Conservation (phyloP, 2,888 invertebrate species). For the Coelinius sp. region DNA sequence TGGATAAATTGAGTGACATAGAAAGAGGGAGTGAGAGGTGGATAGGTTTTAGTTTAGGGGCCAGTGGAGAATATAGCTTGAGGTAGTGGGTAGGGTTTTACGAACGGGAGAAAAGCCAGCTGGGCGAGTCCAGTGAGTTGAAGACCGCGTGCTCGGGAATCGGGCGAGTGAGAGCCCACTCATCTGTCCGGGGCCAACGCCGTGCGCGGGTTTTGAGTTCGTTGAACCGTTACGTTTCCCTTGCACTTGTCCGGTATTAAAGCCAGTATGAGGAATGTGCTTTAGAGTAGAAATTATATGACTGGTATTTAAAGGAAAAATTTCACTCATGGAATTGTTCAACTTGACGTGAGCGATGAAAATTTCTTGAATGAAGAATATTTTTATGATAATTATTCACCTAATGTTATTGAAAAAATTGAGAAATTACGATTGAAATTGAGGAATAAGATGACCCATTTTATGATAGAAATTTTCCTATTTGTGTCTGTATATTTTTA, state of each 20-base stretch:
- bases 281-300: conserved; percentile 8
- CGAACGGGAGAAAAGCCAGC: conserved; percentile 30
- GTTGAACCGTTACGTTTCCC: conserved; percentile 24
- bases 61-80: conserved; percentile 5
- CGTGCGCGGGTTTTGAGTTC: conserved; percentile 13
- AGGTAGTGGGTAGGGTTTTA: not conserved
- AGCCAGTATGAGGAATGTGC: conserved; percentile 22
- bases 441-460: no score
- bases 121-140: conserved; percentile 30
- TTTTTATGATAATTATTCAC: no score
- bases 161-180: conserved; percentile 26
- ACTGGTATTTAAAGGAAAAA: conserved; percentile 7
- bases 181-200: conserved; percentile 30
- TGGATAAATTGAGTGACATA: conserved; percentile 16
- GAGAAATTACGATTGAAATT: no score
- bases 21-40: not conserved
- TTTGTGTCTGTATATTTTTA: no score
- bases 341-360: not conserved
- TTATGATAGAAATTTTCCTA: no score
- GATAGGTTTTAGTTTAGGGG: conserved; percentile 8
- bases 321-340: no score
- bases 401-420: no score
- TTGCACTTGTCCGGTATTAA: conserved; percentile 24
- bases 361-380: not conserved
- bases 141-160: conserved; percentile 15